phyloP scores from a whole-genome alignment of 1,140 invertebrate species.

The Leptopilina boulardi region DNA sequence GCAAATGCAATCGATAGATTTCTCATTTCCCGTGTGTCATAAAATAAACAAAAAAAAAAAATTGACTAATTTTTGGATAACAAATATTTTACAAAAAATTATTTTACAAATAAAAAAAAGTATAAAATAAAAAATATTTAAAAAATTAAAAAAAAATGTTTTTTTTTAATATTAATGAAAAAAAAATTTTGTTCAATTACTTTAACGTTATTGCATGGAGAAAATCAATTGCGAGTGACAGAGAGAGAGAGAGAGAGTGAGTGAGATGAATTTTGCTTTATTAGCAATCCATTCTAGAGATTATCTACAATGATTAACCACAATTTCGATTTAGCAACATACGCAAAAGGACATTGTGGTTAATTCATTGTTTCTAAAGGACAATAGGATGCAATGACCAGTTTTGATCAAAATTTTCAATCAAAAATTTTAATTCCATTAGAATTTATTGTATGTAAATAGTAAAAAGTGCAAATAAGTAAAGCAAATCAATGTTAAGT shows the following conservation, averaged over 20 bases:
- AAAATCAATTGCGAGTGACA: background rate
- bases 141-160: no score
- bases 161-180: no score
- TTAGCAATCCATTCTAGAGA: conserved; percentile 10
- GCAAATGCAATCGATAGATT: background rate
- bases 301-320: conserved; percentile 4
- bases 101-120: no score
- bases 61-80: background rate
- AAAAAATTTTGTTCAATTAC: background rate
- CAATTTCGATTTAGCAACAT: conserved; percentile 18
- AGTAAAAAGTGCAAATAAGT: no score
- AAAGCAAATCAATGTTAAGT: no score
- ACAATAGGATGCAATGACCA: background rate
- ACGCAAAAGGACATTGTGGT: conserved; percentile 11
- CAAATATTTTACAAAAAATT: background rate
- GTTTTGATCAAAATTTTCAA: background rate
- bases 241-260: background rate
- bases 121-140: no score
- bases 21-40: background rate
- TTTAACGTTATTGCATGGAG: background rate
- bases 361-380: background rate
- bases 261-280: conserved; percentile 7
- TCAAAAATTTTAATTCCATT: background rate
- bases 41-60: background rate
- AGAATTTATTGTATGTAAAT: no score